These are phyloP conservation scores for Girardia tigrina DNA, from an alignment of 2,888 invertebrate genomes.

Conservation along the genomic window DNA sequence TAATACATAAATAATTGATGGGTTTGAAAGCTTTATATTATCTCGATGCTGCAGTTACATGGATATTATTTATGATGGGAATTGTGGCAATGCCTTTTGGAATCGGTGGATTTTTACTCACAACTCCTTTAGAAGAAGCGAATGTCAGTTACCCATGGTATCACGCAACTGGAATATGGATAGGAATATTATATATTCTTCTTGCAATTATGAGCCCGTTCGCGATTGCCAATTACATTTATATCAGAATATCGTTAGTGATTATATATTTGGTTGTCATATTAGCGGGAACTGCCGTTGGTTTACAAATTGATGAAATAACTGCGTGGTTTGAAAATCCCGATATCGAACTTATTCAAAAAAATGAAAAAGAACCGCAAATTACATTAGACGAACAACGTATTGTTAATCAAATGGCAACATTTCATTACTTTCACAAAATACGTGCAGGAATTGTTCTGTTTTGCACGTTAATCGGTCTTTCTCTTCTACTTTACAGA, in stretches of 20 bases:
- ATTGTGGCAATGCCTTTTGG: background rate
- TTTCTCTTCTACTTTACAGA: conserved; percentile 8
- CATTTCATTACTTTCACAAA: conserved; percentile 19
- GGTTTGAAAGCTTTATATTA: background rate
- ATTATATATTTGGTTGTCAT: background rate
- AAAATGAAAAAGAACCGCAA: background rate
- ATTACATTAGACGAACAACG: background rate
- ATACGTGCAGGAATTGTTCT: background rate
- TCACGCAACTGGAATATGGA: conserved; percentile 2
- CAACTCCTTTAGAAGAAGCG: background rate
- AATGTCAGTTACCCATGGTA: conserved; percentile 10
- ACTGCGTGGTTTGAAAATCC: conserved; percentile 17
- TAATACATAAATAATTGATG: background rate
- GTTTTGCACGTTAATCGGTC: background rate
- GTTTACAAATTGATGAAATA: conserved; percentile 4
- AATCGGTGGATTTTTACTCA: background rate
- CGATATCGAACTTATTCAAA: background rate
- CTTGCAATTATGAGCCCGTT: background rate
- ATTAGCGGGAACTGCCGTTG: background rate
- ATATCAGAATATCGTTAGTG: background rate
- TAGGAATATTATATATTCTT: background rate
- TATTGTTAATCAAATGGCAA: background rate
- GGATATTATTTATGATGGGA: background rate
- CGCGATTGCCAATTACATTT: background rate
- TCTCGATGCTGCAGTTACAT: background rate